Percentiles rank a stretch among this genome's conserved stretches.
Conservation (phyloP, 2,888 invertebrate genomes). For the Catocala sponsa region DNA sequence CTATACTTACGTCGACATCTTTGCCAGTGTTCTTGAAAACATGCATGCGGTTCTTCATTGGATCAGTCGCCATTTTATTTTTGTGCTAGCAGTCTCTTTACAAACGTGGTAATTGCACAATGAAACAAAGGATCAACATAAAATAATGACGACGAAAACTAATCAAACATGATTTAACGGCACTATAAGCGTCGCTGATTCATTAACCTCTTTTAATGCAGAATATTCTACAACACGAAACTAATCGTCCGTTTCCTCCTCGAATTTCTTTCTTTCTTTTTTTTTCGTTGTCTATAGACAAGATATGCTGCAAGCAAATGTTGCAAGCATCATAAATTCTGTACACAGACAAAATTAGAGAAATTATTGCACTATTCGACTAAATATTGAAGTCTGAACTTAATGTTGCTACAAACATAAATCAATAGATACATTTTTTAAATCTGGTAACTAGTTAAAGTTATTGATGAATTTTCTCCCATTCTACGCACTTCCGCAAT, state of each 20-base stretch:
- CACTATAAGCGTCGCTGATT: conserved; percentile 76
- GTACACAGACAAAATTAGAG: not conserved
- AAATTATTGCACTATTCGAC: conserved; percentile 8
- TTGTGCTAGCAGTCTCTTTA: conserved; percentile 73
- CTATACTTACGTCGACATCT: conserved; percentile 98
- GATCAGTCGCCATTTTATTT: conserved; percentile 93
- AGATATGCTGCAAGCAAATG: conserved; percentile 45
- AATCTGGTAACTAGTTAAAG: conserved; percentile 35
- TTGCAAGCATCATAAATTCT: conserved; percentile 34
- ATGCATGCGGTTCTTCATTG: conserved; percentile 95
- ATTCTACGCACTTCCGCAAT: conserved; percentile 49
- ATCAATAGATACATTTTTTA: conserved; percentile 30
- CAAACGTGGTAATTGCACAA: conserved; percentile 77
- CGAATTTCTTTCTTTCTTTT: conserved; percentile 65
- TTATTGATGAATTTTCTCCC: conserved; percentile 55
- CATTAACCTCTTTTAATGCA: conserved; percentile 74
- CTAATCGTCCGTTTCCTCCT: conserved; percentile 73
- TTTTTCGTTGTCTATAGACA: conserved; percentile 59
- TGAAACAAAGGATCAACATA: conserved; percentile 80
- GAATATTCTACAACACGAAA: conserved; percentile 78
- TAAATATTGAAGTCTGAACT: conserved; percentile 13
- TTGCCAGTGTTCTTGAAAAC: conserved; percentile 99
- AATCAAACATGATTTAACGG: conserved; percentile 81
- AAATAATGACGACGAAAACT: conserved; percentile 72
- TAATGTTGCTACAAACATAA: conserved; percentile 29